Evolutionary conservation across 2,797 vertebrate species (phyloP).

Genomic region (Sebastiscus tertius): DNA sequence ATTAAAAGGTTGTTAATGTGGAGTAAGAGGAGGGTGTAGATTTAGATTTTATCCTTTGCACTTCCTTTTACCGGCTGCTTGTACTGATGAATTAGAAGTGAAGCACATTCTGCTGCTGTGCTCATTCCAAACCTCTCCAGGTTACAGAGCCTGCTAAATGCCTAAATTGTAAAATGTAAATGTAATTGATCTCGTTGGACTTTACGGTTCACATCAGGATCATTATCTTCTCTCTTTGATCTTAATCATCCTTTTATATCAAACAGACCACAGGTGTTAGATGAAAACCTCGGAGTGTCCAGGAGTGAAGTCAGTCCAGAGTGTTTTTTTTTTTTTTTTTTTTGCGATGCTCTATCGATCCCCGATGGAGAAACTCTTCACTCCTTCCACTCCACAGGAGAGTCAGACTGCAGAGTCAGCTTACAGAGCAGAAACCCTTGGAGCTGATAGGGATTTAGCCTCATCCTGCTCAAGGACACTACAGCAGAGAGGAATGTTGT

Average conservation of each 20-base stretch:
- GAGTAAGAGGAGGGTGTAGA: not conserved
- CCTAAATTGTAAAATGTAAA: slow-evolving; percentile 69
- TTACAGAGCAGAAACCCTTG: slow-evolving; percentile 39
- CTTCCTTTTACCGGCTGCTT: slow-evolving; percentile 11
- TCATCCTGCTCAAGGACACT: slow-evolving; percentile 56
- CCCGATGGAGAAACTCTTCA: slow-evolving; percentile 39
- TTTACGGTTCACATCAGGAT: slow-evolving; percentile 50
- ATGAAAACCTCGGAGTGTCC: slow-evolving; percentile 44
- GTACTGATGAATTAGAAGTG: slow-evolving; percentile 31
- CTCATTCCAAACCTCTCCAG: slow-evolving; percentile 36
- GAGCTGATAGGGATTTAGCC: slow-evolving; percentile 40
- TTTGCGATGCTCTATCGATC: slow-evolving; percentile 47
- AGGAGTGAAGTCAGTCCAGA: slow-evolving; percentile 24
- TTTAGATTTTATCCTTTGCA: slow-evolving; percentile 14
- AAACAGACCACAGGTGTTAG: slow-evolving; percentile 59
- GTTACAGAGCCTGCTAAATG: slow-evolving; percentile 50
- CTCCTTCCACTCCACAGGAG: slow-evolving; percentile 20
- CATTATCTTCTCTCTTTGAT: slow-evolving; percentile 61
- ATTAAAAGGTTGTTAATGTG: not conserved
- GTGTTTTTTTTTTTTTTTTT: not conserved
- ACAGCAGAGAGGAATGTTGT: slow-evolving; percentile 29
- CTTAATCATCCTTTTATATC: slow-evolving; percentile 59
- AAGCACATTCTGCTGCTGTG: slow-evolving; percentile 30
- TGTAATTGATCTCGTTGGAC: slow-evolving; percentile 63
- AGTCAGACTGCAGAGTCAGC: slow-evolving; percentile 50